Percentiles rank a stretch among this genome's conserved stretches.
Conservation (phyloP, 92 coral and sea anemone genomes). For the Epizoanthus scotinus region DNA sequence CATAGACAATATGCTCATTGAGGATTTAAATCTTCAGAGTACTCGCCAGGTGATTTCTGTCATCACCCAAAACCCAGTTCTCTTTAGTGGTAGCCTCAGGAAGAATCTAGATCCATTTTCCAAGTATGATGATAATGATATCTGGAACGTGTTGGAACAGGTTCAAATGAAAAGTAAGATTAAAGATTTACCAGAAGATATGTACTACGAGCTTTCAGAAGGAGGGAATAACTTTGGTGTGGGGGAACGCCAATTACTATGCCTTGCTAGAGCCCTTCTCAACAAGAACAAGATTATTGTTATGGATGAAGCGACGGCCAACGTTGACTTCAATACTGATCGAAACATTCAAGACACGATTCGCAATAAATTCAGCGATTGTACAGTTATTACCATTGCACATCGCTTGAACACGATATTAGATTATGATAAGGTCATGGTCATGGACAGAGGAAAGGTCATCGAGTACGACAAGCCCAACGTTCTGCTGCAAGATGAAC, state of each 20-base stretch:
- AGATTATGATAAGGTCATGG: constrained; percentile 82
- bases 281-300: constrained; percentile 84
- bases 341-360: constrained; percentile 82
- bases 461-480: constrained; percentile 78
- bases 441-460: constrained; percentile 83
- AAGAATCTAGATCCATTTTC: constrained; percentile 85
- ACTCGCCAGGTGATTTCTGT: constrained; percentile 86
- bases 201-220: constrained; percentile 76
- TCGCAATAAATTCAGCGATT: constrained; percentile 74
- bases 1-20: constrained; percentile 74
- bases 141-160: constrained; percentile 87
- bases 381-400: constrained; percentile 90
- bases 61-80: constrained; percentile 86
- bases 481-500: constrained; percentile 55
- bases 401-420: constrained; percentile 87
- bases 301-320: constrained; percentile 93
- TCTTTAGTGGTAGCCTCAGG: constrained; percentile 81
- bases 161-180: constrained; percentile 88
- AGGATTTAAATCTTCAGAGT: constrained; percentile 70
- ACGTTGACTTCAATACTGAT: constrained; percentile 88
- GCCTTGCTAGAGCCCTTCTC: constrained; percentile 82
- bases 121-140: constrained; percentile 66
- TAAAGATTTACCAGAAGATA: constrained; percentile 68
- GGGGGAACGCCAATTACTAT: constrained; percentile 81
- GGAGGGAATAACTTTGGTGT: constrained; percentile 91